Base-by-base conservation (phyloP, 2,888 invertebrate genomes). In the Therioaphis trifolii region DNA sequence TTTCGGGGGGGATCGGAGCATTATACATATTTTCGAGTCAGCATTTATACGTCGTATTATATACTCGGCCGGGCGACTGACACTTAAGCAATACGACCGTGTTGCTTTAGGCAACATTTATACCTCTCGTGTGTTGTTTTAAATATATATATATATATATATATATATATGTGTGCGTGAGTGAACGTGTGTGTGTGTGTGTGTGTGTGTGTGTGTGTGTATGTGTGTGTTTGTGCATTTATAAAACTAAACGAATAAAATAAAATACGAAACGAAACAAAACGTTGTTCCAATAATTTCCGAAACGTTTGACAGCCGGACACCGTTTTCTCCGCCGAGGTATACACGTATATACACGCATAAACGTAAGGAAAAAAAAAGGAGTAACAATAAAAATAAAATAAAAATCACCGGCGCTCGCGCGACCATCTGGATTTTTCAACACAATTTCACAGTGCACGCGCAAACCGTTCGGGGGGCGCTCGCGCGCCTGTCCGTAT, bases 221-320 rank as follows among this genome's bases (percentile, higher is more conserved):
- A n/a, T n/a, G n/a, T n/a, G n/a, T n/a, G n/a, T n/a, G n/a, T n/a
- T n/a, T n/a, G n/a, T n/a, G n/a, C n/a, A n/a, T n/a, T n/a, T 18
- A 49, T 27, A 27, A 27, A 15, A 76, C 29, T 12, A 75, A 63
- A 76, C 61, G 29, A 46, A 63, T 29, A 78, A 66, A 46, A 75
- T 43, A 46, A 18, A 35, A 76, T 76, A 78, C 66, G 52, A 68
- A 68, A 66, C 58, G 58, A 27, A 77, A 66, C 63, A 61, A 58
- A 58, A 76, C 77, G 78, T 68, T 68, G 78, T 78, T 52, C 78
- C 78, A 68, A 78, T 78, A 78, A 78, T 78, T 78, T 68, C 24
- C 68, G 68, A 78, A 68, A 78, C 78, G 68, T 78, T 78, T 78
- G 78, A 78, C 78, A 78, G 78, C 78, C 78, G 78, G 78, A 78